A percentile compares a stretch with the other conserved stretches of the same genome.
Conservation (phyloP, 2,113 vertebrate genomes). For the Egretta garzetta region DNA sequence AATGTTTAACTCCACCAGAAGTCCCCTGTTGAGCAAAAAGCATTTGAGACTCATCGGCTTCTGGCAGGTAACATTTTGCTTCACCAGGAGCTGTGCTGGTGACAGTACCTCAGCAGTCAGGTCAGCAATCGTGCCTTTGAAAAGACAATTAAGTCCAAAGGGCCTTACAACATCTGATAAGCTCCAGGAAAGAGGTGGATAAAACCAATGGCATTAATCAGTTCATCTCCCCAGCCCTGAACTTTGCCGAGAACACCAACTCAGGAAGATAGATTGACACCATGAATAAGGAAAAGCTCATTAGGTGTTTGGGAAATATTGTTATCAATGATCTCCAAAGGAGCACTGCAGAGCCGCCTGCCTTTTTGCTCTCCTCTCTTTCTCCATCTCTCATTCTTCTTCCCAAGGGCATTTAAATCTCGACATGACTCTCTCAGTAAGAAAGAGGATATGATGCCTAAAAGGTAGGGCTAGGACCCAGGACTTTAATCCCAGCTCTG, state of each 20-base stretch:
- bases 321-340: not conserved
- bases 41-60: not conserved
- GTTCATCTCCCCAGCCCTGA: not conserved
- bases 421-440: accelerated
- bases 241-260: not conserved
- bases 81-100: not conserved
- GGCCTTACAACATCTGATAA: not conserved
- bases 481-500: not conserved
- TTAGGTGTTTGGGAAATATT: not conserved
- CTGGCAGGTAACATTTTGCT: not conserved
- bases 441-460: not conserved
- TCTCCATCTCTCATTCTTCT: not conserved
- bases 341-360: accelerated
- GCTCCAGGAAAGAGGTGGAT: not conserved
- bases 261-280: not conserved
- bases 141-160: not conserved
- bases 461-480: not conserved
- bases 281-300: not conserved
- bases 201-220: not conserved
- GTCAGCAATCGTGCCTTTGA: not conserved
- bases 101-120: not conserved
- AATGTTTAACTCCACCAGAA: slow-evolving; percentile 23
- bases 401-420: not conserved
- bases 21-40: not conserved
- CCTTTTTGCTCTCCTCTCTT: not conserved